Conservation (phyloP, 2,113 vertebrate species). For the Fregata magnificens region DNA sequence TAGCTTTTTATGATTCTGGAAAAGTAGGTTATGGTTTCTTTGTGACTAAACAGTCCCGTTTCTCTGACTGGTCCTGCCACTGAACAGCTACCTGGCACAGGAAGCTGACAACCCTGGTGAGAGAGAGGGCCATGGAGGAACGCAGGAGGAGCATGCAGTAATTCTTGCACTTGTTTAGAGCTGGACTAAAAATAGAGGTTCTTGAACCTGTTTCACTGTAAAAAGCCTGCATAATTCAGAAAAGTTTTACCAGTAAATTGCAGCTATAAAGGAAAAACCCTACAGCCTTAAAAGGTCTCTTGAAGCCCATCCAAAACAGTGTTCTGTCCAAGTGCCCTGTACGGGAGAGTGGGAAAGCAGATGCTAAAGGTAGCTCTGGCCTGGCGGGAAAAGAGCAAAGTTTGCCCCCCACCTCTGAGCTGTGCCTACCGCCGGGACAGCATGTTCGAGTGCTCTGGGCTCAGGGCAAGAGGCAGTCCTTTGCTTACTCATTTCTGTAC, state of each 20-base stretch:
- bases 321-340: background rate
- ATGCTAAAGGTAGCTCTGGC: background rate
- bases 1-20: background rate
- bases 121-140: background rate
- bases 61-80: background rate
- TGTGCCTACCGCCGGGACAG: background rate
- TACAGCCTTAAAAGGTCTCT: constrained; percentile 36
- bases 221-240: constrained; percentile 8
- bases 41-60: background rate
- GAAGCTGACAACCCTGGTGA: background rate
- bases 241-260: constrained; percentile 25
- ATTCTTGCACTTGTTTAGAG: constrained; percentile 9
- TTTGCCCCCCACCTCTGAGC: background rate
- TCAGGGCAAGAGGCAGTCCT: background rate
- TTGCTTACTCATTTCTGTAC: background rate
- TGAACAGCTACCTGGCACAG: background rate
- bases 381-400: background rate
- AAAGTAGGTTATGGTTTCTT: background rate
- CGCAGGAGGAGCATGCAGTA: background rate
- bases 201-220: background rate
- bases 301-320: background rate
- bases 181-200: constrained; percentile 32
- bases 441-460: background rate
- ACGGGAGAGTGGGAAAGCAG: background rate
- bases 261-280: background rate